A percentile compares a stretch with the other conserved stretches of the same genome.
These are phyloP conservation scores for Candoia aspera DNA, from an alignment of 2,113 vertebrate species.

Conservation along the genomic window DNA sequence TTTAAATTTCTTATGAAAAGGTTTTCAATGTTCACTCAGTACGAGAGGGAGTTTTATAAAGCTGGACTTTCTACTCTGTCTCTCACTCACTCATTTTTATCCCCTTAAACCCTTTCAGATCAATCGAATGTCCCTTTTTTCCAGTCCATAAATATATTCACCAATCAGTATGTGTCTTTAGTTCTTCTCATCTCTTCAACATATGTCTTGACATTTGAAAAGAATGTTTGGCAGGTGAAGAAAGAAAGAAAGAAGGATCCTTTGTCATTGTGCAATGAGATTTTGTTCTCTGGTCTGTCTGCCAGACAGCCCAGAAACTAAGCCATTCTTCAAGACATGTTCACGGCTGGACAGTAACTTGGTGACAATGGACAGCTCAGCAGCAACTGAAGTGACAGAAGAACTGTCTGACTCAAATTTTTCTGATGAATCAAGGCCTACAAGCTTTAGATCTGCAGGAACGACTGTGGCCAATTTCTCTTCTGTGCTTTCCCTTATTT, in stretches of 20 bases:
- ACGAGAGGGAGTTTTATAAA: not conserved
- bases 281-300: slow-evolving; percentile 18
- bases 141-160: slow-evolving; percentile 34
- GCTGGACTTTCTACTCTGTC: not conserved
- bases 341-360: not conserved
- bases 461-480: slow-evolving; percentile 48
- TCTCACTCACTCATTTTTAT: not conserved
- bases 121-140: slow-evolving; percentile 39
- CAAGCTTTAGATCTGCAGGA: slow-evolving; percentile 40
- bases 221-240: slow-evolving; percentile 16
- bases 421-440: slow-evolving; percentile 42
- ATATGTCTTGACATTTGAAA: slow-evolving; percentile 40
- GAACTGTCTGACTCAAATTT: slow-evolving; percentile 29
- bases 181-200: slow-evolving; percentile 43
- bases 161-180: slow-evolving; percentile 40
- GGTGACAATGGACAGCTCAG: slow-evolving; percentile 22
- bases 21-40: not conserved
- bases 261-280: slow-evolving; percentile 13
- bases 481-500: slow-evolving; percentile 55
- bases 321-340: slow-evolving; percentile 22
- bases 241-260: slow-evolving; percentile 17
- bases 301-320: not conserved
- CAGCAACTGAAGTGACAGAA: slow-evolving; percentile 34
- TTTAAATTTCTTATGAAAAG: not conserved
- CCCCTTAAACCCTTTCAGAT: slow-evolving; percentile 12